Conservation (phyloP, 92 coral and sea anemone species). For the Galaxea fascicularis region DNA sequence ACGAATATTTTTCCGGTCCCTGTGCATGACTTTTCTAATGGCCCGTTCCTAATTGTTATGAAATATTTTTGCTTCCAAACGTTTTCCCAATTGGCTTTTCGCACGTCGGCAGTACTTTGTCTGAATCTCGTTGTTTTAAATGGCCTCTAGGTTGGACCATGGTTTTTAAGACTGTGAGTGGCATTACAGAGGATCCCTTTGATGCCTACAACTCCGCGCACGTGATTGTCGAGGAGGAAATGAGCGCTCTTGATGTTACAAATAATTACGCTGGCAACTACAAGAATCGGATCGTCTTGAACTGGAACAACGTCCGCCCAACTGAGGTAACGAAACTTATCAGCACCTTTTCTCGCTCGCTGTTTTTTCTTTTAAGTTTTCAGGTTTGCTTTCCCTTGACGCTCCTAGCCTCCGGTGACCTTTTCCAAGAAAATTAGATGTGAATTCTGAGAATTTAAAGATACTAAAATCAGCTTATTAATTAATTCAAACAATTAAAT, state of each 20-base stretch:
- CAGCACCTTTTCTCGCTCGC: too few species aligned
- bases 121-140: not conserved
- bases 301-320: constrained; percentile 24
- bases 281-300: constrained; percentile 45
- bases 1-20: too few species aligned
- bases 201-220: constrained; percentile 13
- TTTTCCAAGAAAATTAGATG: too few species aligned
- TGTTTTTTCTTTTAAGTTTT: too few species aligned
- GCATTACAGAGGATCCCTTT: not conserved
- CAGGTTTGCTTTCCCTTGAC: too few species aligned
- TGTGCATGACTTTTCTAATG: too few species aligned
- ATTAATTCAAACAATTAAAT: too few species aligned
- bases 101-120: not conserved
- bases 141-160: constrained; percentile 46
- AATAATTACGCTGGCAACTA: constrained; percentile 12
- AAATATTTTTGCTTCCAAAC: not conserved
- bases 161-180: constrained; percentile 43
- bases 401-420: too few species aligned
- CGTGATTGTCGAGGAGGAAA: constrained; percentile 12
- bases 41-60: too few species aligned
- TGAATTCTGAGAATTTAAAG: too few species aligned
- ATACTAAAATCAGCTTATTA: too few species aligned
- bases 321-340: constrained; percentile 43
- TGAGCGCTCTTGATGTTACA: constrained; percentile 39
- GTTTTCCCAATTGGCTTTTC: too few species aligned